These are phyloP conservation scores for Chromobotia macracanthus DNA, from an alignment of 2,797 vertebrate genomes.

Conservation along the genomic window DNA sequence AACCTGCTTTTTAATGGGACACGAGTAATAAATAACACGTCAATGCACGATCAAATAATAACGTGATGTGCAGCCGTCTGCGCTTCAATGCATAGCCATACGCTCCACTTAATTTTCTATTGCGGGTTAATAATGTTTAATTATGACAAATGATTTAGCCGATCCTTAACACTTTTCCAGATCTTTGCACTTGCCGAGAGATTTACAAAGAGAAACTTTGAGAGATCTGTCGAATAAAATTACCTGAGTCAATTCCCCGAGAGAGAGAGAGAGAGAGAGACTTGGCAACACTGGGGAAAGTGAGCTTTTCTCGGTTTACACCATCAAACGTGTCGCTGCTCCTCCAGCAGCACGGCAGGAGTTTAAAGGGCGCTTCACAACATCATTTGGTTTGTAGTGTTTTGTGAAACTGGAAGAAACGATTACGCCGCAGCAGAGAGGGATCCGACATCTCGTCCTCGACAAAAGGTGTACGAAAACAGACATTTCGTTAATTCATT, in stretches of 20 bases:
- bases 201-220: slow-evolving; percentile 4
- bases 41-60: not conserved
- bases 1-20: not conserved
- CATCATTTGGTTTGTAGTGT: slow-evolving; percentile 6
- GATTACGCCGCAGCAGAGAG: not conserved
- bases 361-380: slow-evolving; percentile 42
- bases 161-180: too few species aligned
- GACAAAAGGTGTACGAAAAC: not conserved
- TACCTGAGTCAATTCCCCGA: slow-evolving; percentile 71
- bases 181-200: too few species aligned
- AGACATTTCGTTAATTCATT: not conserved
- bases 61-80: not conserved
- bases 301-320: slow-evolving; percentile 16
- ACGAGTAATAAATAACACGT: not conserved
- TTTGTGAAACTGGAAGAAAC: slow-evolving; percentile 17
- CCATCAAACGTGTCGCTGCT: slow-evolving; percentile 25
- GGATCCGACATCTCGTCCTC: not conserved
- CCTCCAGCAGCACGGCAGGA: not conserved
- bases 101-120: not conserved
- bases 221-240: not conserved
- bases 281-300: slow-evolving; percentile 43
- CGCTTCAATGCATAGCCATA: not conserved
- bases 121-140: not conserved
- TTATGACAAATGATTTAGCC: not conserved
- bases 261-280: too few species aligned